Base-by-base conservation (phyloP, 2,113 vertebrate genomes). In the Crotalus tigris region DNA sequence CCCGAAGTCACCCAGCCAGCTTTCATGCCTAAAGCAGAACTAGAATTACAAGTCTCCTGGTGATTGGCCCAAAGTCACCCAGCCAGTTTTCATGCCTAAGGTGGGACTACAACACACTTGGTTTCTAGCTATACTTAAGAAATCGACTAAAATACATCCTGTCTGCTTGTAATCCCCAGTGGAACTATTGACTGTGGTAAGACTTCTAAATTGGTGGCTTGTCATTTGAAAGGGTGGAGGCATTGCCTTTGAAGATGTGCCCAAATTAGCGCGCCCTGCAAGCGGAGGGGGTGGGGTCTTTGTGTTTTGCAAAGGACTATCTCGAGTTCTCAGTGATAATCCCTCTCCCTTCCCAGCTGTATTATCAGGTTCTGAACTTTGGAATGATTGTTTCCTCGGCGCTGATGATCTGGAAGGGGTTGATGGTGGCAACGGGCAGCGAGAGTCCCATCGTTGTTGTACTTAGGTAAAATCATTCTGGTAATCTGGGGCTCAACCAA, bases 361-460 rank as follows among this genome's bases (percentile, higher is more conserved):
- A 99, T 96, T 99, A 99, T 96, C 99, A 99, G 97, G 99, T 99
- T 96, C 97, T 99, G 94, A 99, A 99, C 97, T 99, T 99, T 97
- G 99, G 99, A 87, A 99, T 99, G 99, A 99, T 99, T 87, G 99
- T 99, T 94, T 99, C 99, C 59, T 99, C 99, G 11, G 99, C 99
- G 1, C 96, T 99, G 95, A 99, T 99, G 99, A 99, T 99, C 97
- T 99, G 99, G 99, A 99, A 99, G 92, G 99, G 99, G 29, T 97
- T 99, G 49, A 99, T 99, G 99, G 99, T 99, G 75, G 98, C 99
- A 94, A 99, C 99, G 15, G 99, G 99, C 95, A 99, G 99, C 69
- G 99, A 99, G 94, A 99, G 99, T 94, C 99, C 99, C 1, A 99
- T 99, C 96, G 99, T 99, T 89, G 99, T 99, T 93, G 99, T 99